A percentile compares a stretch with the other conserved stretches of the same genome.
Conservation (phyloP, 1,140 invertebrate species). For the Medauroidea extradentata region DNA sequence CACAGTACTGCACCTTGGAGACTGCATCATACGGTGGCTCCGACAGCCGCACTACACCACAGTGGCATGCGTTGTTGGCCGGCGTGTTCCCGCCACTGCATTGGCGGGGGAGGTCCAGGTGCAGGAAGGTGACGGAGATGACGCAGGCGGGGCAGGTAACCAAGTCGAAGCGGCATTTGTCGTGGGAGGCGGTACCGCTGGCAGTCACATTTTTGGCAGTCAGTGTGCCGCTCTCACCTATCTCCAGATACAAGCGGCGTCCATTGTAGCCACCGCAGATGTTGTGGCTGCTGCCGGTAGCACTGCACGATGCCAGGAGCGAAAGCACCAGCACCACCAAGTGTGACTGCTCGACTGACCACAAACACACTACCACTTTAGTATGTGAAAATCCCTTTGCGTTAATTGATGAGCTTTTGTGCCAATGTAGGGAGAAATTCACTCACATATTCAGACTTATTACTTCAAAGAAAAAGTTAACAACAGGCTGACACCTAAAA, state of each 20-base stretch:
- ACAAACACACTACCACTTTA: too few relatives aligned
- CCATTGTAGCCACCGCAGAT: conserved; percentile 58
- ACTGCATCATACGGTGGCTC: conserved; percentile 63
- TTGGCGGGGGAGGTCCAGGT: conserved; percentile 43
- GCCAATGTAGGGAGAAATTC: too few relatives aligned
- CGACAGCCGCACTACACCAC: conserved; percentile 63
- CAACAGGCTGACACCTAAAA: too few relatives aligned
- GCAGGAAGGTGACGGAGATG: conserved; percentile 56
- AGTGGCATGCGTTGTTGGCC: conserved; percentile 30
- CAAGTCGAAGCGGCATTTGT: conserved; percentile 61
- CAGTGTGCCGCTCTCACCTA: conserved; percentile 54
- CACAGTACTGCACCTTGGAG: conserved; percentile 58
- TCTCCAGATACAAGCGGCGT: conserved; percentile 54
- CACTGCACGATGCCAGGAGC: too few relatives aligned
- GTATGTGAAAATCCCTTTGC: too few relatives aligned
- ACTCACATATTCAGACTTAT: too few relatives aligned
- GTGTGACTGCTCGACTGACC: too few relatives aligned
- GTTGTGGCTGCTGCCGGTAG: conserved; percentile 37
- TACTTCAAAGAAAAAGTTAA: too few relatives aligned
- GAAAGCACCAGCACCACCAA: too few relatives aligned
- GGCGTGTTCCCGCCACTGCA: conserved; percentile 34
- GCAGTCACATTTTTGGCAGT: conserved; percentile 51
- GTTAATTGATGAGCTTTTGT: too few relatives aligned
- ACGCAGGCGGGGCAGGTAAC: conserved; percentile 68
- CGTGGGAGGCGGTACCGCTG: conserved; percentile 26